Evolutionary conservation across 2,797 vertebrate genomes (phyloP).

Genomic region (Cynopterus sphinx): DNA sequence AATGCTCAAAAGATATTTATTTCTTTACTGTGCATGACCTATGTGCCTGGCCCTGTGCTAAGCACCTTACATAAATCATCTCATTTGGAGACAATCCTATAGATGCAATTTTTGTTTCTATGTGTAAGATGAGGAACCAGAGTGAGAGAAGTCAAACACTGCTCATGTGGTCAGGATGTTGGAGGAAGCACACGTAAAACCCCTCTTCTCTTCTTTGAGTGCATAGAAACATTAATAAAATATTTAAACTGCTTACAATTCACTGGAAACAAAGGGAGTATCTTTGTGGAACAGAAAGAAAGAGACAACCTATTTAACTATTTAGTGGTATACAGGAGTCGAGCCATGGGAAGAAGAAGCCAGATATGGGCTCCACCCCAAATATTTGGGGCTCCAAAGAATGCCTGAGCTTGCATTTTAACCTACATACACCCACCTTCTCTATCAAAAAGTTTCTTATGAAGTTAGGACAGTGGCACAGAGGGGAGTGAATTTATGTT

Average conservation of each 20-base stretch:
- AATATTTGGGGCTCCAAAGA: background rate
- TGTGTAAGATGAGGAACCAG: background rate
- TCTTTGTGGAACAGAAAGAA: background rate
- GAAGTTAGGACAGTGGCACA: background rate
- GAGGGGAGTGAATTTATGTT: background rate
- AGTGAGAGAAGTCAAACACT: background rate
- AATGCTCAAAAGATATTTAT: background rate
- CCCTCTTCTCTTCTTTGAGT: background rate
- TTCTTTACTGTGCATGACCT: background rate
- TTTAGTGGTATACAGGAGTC: background rate
- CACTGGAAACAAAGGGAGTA: background rate
- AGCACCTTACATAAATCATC: background rate
- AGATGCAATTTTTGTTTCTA: background rate
- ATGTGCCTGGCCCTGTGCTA: background rate
- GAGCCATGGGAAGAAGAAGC: background rate
- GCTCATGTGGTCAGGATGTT: background rate
- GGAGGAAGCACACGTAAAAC: background rate
- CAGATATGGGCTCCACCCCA: background rate
- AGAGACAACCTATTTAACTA: background rate
- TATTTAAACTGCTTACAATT: background rate
- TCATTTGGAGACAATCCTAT: background rate
- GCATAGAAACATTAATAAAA: background rate
- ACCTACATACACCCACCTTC: background rate
- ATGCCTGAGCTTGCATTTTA: background rate
- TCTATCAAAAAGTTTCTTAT: background rate